Percentiles rank a stretch among this genome's conserved stretches.
Evolutionary conservation across 2,888 invertebrate genomes (phyloP).

Genomic region (Zaprionus bogoriensis): DNA sequence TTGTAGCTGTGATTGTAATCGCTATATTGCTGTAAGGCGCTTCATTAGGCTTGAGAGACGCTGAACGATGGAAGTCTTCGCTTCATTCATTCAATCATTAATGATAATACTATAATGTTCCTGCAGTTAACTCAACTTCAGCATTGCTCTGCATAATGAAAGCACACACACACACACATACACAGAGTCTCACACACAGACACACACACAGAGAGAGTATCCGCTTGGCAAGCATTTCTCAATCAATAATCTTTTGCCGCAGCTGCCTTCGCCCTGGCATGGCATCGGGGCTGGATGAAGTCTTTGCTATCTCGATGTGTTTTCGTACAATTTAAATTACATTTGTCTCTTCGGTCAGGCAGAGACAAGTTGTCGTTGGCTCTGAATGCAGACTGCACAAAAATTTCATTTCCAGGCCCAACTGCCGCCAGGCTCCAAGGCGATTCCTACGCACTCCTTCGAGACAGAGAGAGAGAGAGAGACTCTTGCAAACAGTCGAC

Average conservation of each 20-base stretch:
- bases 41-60: too few relatives aligned
- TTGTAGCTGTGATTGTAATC: too few relatives aligned
- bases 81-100: too few relatives aligned
- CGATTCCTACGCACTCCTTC: neutral
- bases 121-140: neutral
- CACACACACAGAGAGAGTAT: neutral
- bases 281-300: neutral
- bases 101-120: neutral
- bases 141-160: neutral
- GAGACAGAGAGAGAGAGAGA: constrained; percentile 9
- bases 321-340: constrained; percentile 59
- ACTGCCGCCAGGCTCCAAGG: constrained; percentile 9
- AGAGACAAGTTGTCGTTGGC: constrained; percentile 15
- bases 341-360: constrained; percentile 31
- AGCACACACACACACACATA: neutral
- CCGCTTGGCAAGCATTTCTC: constrained; percentile 1
- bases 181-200: neutral
- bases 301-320: neutral
- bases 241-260: constrained; percentile 46
- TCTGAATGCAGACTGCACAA: constrained; percentile 25
- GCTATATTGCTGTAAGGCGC: too few relatives aligned
- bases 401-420: constrained; percentile 16
- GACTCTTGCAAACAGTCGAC: constrained; percentile 3
- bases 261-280: neutral
- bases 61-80: too few relatives aligned